phyloP scores from a whole-genome alignment of 2,797 vertebrate species.

The Anabas testudineus region DNA sequence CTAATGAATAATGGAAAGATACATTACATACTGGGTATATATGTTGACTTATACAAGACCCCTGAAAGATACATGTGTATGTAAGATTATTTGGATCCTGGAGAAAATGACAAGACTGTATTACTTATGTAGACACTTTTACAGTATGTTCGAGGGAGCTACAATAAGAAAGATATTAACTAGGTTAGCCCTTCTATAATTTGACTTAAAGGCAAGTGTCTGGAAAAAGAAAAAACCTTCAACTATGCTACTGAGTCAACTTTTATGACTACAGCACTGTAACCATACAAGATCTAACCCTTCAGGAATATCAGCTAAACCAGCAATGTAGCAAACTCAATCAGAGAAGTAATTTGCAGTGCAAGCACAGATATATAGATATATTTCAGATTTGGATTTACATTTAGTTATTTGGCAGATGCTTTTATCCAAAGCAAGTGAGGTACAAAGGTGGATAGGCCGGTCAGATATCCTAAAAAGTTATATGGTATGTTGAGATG shows the following conservation, averaged over 20 bases:
- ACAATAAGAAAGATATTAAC: background rate
- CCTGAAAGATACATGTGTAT: slow-evolving; percentile 32
- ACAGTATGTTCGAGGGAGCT: background rate
- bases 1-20: slow-evolving; percentile 70
- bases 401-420: no score
- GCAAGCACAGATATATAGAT: background rate
- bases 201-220: background rate
- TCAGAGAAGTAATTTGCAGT: slow-evolving; percentile 30
- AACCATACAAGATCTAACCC: background rate
- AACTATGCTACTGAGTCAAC: background rate
- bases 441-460: no score
- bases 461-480: slow-evolving; percentile 29
- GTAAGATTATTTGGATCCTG: slow-evolving; percentile 27
- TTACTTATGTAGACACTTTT: background rate
- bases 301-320: background rate
- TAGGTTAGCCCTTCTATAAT: slow-evolving; percentile 5
- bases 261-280: background rate
- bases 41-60: slow-evolving; percentile 36
- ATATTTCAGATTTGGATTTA: no score
- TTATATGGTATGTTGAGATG: slow-evolving; percentile 7
- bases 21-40: slow-evolving; percentile 52
- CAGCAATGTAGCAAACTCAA: background rate
- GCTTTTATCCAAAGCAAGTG: no score
- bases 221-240: background rate
- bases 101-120: slow-evolving; percentile 3